phyloP scores from a whole-genome alignment of 2,888 invertebrate genomes.

The Piscicola geometra region DNA sequence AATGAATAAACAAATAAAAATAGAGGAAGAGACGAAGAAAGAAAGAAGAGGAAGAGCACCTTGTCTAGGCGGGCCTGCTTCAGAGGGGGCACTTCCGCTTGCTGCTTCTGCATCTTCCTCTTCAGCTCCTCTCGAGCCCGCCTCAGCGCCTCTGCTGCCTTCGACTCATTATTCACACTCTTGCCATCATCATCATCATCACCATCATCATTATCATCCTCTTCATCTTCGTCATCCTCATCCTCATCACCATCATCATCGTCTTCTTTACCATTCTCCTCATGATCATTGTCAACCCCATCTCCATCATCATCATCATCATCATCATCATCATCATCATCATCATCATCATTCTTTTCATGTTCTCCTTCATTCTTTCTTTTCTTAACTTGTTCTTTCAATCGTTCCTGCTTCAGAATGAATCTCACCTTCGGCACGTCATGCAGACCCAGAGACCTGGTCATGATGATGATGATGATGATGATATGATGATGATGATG shows the following conservation, averaged over 20 bases:
- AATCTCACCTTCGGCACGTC: constrained; percentile 8
- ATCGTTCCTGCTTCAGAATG: constrained; percentile 3
- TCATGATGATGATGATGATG: too few species aligned
- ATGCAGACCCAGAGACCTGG: constrained; percentile 71
- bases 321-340: constrained; percentile 32
- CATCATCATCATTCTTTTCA: constrained; percentile 32
- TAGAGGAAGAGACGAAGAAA: background rate
- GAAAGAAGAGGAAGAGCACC: too few species aligned
- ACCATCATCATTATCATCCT: constrained; percentile 21
- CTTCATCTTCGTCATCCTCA: constrained; percentile 25
- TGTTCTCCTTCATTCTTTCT: constrained; percentile 11
- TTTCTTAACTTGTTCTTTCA: background rate
- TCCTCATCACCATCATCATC: constrained; percentile 28
- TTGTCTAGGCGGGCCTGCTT: too few species aligned
- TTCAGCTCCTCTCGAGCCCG: background rate
- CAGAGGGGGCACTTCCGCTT: too few species aligned
- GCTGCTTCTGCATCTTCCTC: background rate
- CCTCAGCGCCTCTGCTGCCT: background rate
- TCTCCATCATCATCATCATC: constrained; percentile 28
- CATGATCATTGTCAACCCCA: background rate
- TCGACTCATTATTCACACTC: background rate
- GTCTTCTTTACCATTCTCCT: background rate
- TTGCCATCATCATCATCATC: constrained; percentile 4
- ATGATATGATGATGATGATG: too few species aligned
- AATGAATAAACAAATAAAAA: background rate